phyloP scores from a whole-genome alignment of 2,888 invertebrate genomes.

The Dolichopus griseipennis region DNA sequence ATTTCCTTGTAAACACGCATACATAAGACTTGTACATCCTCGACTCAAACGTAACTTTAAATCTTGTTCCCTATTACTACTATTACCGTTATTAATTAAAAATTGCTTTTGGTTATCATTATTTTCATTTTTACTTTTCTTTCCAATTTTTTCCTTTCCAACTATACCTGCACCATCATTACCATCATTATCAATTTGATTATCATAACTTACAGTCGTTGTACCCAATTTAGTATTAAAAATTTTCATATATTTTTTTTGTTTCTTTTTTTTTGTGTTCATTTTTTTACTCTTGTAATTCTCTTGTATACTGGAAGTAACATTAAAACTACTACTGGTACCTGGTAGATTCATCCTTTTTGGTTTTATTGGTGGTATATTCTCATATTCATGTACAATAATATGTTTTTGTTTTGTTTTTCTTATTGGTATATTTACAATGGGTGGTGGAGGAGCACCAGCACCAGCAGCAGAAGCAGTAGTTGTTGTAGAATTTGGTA shows the following conservation, averaged over 20 bases:
- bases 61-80: not conserved
- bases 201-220: not conserved
- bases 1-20: constrained; percentile 83
- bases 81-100: not conserved
- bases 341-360: not conserved
- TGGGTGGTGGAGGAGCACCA: too few relatives aligned
- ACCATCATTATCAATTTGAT: not conserved
- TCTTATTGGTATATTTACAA: not conserved
- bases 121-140: not conserved
- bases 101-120: not conserved
- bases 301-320: not conserved
- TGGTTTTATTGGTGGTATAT: not conserved
- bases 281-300: not conserved
- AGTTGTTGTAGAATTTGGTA: not conserved
- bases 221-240: not conserved
- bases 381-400: not conserved
- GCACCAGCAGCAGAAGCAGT: too few relatives aligned
- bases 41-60: constrained; percentile 43
- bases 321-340: not conserved
- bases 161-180: not conserved
- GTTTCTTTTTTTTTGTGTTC: not conserved
- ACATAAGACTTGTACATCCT: constrained; percentile 81
- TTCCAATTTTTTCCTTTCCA: too few relatives aligned
- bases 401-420: not conserved
- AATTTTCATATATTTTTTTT: not conserved